These are phyloP conservation scores for Amblyopsis hoosieri DNA, from an alignment of 2,797 vertebrate species.

Conservation along the genomic window DNA sequence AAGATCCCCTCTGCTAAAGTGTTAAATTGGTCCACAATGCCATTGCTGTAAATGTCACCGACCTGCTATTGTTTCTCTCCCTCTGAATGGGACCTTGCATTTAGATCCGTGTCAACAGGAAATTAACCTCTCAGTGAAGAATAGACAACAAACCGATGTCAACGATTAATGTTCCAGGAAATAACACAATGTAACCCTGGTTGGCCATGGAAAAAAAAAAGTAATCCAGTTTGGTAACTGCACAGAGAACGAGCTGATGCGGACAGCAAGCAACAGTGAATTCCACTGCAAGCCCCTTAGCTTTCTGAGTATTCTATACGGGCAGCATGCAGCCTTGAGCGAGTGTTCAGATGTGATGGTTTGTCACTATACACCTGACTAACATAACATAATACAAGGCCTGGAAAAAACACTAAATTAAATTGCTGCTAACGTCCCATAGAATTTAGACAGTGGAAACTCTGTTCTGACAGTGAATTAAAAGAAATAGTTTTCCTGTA, in stretches of 20 bases:
- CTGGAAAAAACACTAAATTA: not conserved
- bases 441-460: no score
- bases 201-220: constrained; percentile 22
- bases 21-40: constrained; percentile 2
- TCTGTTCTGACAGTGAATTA: no score
- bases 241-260: constrained; percentile 29
- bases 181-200: constrained; percentile 45
- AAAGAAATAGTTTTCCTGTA: no score
- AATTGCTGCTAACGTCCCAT: no score
- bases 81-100: constrained; percentile 36
- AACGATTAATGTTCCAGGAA: constrained; percentile 28
- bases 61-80: constrained; percentile 46
- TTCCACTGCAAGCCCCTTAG: constrained; percentile 68
- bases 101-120: constrained; percentile 59
- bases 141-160: constrained; percentile 39
- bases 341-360: constrained; percentile 30
- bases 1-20: constrained; percentile 17
- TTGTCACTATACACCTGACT: constrained; percentile 9
- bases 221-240: constrained; percentile 42
- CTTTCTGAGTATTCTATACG: constrained; percentile 43
- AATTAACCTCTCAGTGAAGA: constrained; percentile 47
- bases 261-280: constrained; percentile 53
- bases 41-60: constrained; percentile 48
- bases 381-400: not conserved
- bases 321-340: constrained; percentile 20